Conservation (phyloP, 1,140 invertebrate species). For the Drosophila dunni region DNA sequence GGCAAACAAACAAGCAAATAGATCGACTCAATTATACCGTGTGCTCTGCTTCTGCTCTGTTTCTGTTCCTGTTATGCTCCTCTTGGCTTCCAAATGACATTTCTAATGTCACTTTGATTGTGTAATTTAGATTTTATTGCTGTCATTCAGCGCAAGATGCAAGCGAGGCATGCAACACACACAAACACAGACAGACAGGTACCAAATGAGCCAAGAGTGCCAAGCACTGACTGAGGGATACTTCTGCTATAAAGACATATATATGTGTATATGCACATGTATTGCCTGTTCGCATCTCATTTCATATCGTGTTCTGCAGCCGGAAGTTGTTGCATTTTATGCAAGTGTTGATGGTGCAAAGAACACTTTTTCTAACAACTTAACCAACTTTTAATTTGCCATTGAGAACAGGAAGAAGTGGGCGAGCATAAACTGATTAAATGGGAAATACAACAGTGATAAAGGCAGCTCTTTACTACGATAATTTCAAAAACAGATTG, state of each 20-base stretch:
- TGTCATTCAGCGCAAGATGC: slow-evolving; percentile 38
- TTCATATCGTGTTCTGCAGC: slow-evolving; percentile 10
- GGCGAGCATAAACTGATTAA: slow-evolving; percentile 17
- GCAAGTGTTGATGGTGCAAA: slow-evolving; percentile 30
- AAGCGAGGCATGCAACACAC: slow-evolving; percentile 40
- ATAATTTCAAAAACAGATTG: background rate
- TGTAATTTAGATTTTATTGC: slow-evolving; percentile 62
- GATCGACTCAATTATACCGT: slow-evolving; percentile 2
- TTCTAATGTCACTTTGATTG: slow-evolving; percentile 70
- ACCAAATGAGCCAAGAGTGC: background rate
- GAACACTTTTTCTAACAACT: slow-evolving; percentile 10
- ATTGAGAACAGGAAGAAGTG: background rate
- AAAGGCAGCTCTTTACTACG: background rate
- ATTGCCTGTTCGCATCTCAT: slow-evolving; percentile 42
- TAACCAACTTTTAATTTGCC: background rate
- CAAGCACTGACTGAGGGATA: background rate
- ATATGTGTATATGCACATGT: background rate
- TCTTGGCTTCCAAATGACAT: slow-evolving; percentile 41
- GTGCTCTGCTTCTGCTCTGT: background rate
- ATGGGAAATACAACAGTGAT: background rate
- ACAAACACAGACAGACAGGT: slow-evolving; percentile 26
- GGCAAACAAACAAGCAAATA: slow-evolving; percentile 51
- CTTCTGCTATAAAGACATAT: background rate
- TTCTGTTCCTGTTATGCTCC: too few relatives aligned
- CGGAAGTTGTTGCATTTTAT: slow-evolving; percentile 59